phyloP scores from a whole-genome alignment of 2,888 invertebrate genomes.

The Phymatocera aterrima region DNA sequence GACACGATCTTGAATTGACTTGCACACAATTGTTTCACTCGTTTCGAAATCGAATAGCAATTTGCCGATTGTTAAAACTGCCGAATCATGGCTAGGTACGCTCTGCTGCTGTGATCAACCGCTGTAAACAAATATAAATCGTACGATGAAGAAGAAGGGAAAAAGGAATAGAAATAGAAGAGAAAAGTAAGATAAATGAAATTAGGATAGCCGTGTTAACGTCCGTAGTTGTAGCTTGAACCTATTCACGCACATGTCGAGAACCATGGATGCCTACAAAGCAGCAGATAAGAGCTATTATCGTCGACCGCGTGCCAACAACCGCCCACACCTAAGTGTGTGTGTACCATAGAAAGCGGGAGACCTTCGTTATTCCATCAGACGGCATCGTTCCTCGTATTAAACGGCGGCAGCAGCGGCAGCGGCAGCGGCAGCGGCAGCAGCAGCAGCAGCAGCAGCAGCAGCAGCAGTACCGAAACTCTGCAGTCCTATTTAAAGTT shows the following conservation, averaged over 20 bases:
- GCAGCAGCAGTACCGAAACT: constrained; percentile 12
- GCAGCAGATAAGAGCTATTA: constrained; percentile 40
- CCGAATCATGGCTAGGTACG: background rate
- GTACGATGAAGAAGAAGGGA: background rate
- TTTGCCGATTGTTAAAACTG: too few relatives aligned
- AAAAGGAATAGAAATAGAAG: too few relatives aligned
- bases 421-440: background rate
- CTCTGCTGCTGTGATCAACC: constrained; percentile 3
- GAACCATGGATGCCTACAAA: constrained; percentile 10
- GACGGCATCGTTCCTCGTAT: constrained; percentile 14
- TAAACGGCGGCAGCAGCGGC: background rate
- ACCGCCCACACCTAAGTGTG: constrained; percentile 18
- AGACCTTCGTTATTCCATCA: constrained; percentile 21
- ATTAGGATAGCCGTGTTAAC: background rate
- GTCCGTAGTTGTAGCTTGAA: background rate
- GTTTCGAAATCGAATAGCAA: constrained; percentile 21
- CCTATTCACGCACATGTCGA: background rate
- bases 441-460: background rate
- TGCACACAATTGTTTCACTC: background rate
- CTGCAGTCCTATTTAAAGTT: constrained; percentile 32
- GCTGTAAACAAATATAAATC: background rate
- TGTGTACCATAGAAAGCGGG: constrained; percentile 23
- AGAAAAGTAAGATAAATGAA: background rate
- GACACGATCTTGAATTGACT: constrained; percentile 10
- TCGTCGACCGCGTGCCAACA: constrained; percentile 40